Evolutionary conservation across 2,113 vertebrate genomes (phyloP).

Genomic region (Archilochus colubris): DNA sequence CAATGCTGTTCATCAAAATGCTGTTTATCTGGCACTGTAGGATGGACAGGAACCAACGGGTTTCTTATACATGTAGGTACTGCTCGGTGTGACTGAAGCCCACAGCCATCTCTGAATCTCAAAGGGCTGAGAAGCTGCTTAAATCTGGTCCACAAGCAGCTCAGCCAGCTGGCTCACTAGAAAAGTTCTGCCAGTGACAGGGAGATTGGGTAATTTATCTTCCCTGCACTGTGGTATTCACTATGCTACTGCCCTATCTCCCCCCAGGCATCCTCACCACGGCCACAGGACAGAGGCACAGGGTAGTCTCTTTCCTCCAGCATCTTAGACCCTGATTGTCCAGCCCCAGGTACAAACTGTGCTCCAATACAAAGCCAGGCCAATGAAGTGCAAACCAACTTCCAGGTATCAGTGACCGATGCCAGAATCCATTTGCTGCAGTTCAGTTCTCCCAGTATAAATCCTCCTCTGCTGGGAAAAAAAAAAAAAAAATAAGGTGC

Average conservation of each 20-base stretch:
- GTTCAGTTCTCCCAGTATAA: not conserved
- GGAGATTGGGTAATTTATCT: not conserved
- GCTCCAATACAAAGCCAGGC: not conserved
- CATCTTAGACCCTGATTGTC: not conserved
- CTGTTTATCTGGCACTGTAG: not conserved
- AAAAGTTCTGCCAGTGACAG: not conserved
- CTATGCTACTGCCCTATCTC: not conserved
- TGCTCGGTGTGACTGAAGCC: not conserved
- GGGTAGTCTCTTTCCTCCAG: not conserved
- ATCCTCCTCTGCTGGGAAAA: not conserved
- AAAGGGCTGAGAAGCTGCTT: not conserved
- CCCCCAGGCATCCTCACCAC: not conserved
- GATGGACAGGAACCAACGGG: not conserved
- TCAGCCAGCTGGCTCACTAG: not conserved
- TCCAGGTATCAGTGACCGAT: not conserved
- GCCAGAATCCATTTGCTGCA: not conserved
- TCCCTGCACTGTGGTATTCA: not conserved
- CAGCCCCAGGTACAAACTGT: not conserved
- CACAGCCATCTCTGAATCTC: not conserved
- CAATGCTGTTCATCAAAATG: not conserved
- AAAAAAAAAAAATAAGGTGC: not conserved
- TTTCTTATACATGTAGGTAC: not conserved
- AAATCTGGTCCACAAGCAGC: not conserved
- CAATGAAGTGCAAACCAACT: not conserved
- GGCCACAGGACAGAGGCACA: not conserved